A percentile compares a stretch with the other conserved stretches of the same genome.
These are phyloP conservation scores for Melanargia galathea DNA, from an alignment of 2,888 invertebrate genomes.

Conservation along the genomic window DNA sequence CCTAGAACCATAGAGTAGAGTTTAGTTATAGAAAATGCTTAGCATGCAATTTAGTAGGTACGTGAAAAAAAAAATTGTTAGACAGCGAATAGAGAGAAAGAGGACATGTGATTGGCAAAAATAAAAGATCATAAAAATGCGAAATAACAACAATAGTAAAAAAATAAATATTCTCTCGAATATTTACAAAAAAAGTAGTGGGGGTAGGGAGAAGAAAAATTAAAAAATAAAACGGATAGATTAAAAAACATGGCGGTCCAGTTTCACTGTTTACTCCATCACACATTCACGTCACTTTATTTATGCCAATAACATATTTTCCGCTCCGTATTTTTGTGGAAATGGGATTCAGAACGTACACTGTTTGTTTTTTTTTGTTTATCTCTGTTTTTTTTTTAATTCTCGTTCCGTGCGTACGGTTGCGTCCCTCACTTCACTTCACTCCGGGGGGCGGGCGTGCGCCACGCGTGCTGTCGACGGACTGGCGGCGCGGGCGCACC, in stretches of 20 bases:
- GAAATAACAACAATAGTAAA: slow-evolving; percentile 46
- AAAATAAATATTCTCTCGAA: slow-evolving; percentile 60
- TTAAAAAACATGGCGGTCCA: slow-evolving; percentile 61
- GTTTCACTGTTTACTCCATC: slow-evolving; percentile 66
- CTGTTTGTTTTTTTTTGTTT: slow-evolving; percentile 45
- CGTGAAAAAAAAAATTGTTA: slow-evolving; percentile 47
- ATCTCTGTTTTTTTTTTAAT: slow-evolving; percentile 23
- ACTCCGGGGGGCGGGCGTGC: slow-evolving; percentile 63
- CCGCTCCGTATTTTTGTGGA: slow-evolving; percentile 47
- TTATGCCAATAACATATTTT: slow-evolving; percentile 77
- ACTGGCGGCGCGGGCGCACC: slow-evolving; percentile 78
- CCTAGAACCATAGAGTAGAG: not conserved
- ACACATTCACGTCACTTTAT: slow-evolving; percentile 77
- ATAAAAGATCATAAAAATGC: slow-evolving; percentile 57
- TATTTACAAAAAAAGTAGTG: slow-evolving; percentile 66
- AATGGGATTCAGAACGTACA: slow-evolving; percentile 63
- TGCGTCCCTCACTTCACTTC: slow-evolving; percentile 57
- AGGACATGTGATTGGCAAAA: slow-evolving; percentile 79
- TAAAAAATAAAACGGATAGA: slow-evolving; percentile 45
- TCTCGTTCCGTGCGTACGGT: slow-evolving; percentile 47
- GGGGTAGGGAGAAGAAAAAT: slow-evolving; percentile 42
- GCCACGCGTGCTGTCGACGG: slow-evolving; percentile 68
- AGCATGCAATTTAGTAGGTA: slow-evolving; percentile 67
- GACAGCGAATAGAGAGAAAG: slow-evolving; percentile 55
- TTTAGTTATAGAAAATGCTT: slow-evolving; percentile 10